Conservation (phyloP, 2,113 vertebrate genomes). For the Tragelaphus imberbis region DNA sequence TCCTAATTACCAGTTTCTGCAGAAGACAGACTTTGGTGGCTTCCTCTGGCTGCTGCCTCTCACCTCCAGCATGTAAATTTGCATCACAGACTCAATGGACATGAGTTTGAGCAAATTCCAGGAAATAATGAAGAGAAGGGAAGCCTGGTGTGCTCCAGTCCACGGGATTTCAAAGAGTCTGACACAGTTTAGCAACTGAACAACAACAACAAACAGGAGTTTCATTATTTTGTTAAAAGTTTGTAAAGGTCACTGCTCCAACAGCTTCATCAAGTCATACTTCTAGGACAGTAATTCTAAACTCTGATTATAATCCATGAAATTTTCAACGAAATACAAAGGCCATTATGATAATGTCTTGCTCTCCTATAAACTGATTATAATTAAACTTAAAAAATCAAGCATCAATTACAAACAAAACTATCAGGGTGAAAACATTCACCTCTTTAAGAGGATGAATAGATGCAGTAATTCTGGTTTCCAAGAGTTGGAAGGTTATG, state of each 20-base stretch:
- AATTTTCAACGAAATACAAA: conserved; percentile 54
- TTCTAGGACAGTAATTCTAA: conserved; percentile 63
- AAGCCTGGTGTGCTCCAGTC: not conserved
- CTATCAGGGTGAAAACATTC: conserved; percentile 50
- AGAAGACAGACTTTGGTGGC: no score
- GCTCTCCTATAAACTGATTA: conserved; percentile 41
- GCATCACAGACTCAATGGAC: not conserved
- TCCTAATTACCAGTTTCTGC: not conserved
- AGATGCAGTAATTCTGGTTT: conserved; percentile 28
- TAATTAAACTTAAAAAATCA: conserved; percentile 49
- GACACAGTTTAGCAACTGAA: not conserved
- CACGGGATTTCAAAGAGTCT: not conserved
- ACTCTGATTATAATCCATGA: conserved; percentile 59
- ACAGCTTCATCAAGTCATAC: not conserved
- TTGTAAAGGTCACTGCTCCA: not conserved
- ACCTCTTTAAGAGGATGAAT: not conserved
- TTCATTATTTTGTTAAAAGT: not conserved
- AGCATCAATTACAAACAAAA: conserved; percentile 48
- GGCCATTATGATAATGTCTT: conserved; percentile 60
- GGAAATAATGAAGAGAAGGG: not conserved
- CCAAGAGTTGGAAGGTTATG: not conserved
- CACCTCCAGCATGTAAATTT: not conserved
- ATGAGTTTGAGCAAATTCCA: not conserved
- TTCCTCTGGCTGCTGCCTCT: not conserved
- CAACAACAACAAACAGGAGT: not conserved